Evolutionary conservation across 2,113 vertebrate species (phyloP), one percentile per base, ranked within the genome.

Genomic region (Misgurnus anguillicaudatus): DNA sequence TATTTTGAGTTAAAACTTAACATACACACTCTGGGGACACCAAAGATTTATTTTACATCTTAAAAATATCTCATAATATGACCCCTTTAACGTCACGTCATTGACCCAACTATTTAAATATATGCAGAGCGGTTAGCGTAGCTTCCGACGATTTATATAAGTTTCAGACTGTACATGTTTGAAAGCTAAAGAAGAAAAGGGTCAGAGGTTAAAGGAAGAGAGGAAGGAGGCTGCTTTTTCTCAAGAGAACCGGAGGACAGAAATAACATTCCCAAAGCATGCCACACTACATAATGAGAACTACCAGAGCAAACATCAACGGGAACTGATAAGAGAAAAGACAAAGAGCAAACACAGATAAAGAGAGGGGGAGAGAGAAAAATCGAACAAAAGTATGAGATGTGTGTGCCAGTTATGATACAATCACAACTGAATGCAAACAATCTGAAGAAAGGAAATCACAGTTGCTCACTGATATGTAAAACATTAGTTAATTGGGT

Each of bases 401-500:
- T 48, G 51, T 57, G 66, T 70, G 75, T 62, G 51, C 4, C 5
- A 31, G n/a, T 9, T 1, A 55, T n/a, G 41, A 42, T 42, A 42
- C 5, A 42, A 42, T 42, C 41, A 42, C 6, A 9, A 42, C 11
- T 57, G 6, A 42, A 73, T 41, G 31, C 70, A 47, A 74, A 62
- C 24, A 31, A 31, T 31, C 24, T 31, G 60, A 64, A 67, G 61
- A 78, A 39, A 79, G 53, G 24, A 31, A 31, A 31, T 31, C 24
- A 31, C 2, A n/a, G 21, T 31, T 45, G 31, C 41, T 62, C 24
- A 36, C 5, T 45, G 55, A 39, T 7, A 39, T n/a, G 19, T 31
- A 19, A 0, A 64, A 70, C 14, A 70, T 79, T 80, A 81, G 83
- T 79, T 77, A 64, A 66, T 72, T 68, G 79, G 69, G 79, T 80